Conservation (phyloP, 2,113 vertebrate species). For the Pollimyrus isidori region DNA sequence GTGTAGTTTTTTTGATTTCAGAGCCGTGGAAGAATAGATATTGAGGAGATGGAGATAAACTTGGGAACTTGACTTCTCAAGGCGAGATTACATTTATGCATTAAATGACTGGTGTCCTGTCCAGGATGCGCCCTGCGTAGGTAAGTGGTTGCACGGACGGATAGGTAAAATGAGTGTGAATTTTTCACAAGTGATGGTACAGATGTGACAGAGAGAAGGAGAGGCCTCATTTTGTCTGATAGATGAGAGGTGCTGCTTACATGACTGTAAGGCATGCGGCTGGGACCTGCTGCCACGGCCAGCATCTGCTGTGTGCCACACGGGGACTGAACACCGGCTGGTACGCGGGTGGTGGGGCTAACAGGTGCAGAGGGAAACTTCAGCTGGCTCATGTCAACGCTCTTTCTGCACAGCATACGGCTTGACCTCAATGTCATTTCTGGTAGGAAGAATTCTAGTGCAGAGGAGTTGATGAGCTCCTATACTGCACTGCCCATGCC, state of each 20-base stretch:
- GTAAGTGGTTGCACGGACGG: not conserved
- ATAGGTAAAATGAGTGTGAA: not conserved
- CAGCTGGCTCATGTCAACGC: not conserved
- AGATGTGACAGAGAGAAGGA: not conserved
- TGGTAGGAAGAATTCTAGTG: not conserved
- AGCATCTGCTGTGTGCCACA: not conserved
- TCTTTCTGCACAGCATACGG: not conserved
- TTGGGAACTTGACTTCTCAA: not conserved
- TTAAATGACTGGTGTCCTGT: not conserved
- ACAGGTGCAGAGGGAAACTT: not conserved
- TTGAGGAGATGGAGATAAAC: not conserved
- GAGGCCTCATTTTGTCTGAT: not conserved
- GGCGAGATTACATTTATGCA: not conserved
- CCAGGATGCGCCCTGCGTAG: not conserved
- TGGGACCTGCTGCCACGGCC: not conserved
- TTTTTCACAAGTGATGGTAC: not conserved
- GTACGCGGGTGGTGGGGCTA: not conserved
- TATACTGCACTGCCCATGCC: not conserved
- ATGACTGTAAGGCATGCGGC: not conserved
- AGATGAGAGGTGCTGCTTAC: not conserved
- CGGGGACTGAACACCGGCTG: not conserved
- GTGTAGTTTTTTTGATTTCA: not conserved
- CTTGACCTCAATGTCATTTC: not conserved
- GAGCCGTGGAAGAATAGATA: not conserved
- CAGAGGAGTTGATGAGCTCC: not conserved